A percentile compares a stretch with the other conserved stretches of the same genome.
Conservation (phyloP, 2,797 vertebrate genomes). For the Podarcis siculus region DNA sequence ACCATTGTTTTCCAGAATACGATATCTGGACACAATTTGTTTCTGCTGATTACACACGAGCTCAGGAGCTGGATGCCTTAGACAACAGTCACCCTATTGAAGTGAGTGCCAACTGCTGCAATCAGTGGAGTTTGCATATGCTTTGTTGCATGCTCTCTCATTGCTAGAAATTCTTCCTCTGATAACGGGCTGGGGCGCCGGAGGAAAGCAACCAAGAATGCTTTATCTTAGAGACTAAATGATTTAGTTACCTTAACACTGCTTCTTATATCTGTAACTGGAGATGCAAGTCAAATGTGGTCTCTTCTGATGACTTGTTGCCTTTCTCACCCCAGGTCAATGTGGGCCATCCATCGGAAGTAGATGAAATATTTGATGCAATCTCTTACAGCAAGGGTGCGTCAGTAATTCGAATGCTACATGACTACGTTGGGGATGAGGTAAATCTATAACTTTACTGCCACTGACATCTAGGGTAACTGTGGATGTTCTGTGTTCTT, state of each 20-base stretch:
- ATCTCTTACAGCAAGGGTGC: constrained; percentile 99
- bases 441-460: constrained; percentile 69
- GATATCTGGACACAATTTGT: constrained; percentile 99
- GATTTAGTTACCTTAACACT: fast-evolving
- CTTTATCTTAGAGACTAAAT: neutral
- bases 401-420: constrained; percentile 97
- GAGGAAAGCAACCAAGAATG: neutral
- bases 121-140: neutral
- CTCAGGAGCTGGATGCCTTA: constrained; percentile 96
- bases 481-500: neutral
- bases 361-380: constrained; percentile 99
- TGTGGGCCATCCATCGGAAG: constrained; percentile 97
- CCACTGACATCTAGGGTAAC: neutral
- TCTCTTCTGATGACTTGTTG: constrained; percentile 49
- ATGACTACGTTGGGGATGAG: constrained; percentile 97
- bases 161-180: neutral
- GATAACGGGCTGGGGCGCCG: neutral
- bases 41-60: constrained; percentile 96
- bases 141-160: neutral
- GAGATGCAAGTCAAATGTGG: constrained; percentile 35
- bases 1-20: constrained; percentile 98
- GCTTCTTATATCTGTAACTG: neutral
- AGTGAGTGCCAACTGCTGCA: constrained; percentile 74
- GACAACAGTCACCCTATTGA: constrained; percentile 99
- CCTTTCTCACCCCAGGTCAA: constrained; percentile 83